phyloP scores from a whole-genome alignment of 2,113 vertebrate genomes.

The Mugil cephalus region DNA sequence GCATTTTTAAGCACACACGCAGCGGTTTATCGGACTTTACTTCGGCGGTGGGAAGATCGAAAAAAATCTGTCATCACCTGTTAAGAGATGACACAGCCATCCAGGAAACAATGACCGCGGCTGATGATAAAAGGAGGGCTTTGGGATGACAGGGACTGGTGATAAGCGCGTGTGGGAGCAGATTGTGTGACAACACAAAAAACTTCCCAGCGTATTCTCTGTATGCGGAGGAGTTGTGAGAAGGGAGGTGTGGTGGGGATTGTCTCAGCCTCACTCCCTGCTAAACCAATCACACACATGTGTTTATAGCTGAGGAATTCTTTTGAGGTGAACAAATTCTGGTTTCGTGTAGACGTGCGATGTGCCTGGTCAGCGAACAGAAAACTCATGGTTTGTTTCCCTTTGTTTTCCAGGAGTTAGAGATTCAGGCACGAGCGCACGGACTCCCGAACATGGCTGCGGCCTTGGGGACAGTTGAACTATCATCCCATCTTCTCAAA shows the following conservation, averaged over 20 bases:
- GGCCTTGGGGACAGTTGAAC: conserved; percentile 82
- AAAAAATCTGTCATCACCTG: conserved; percentile 10
- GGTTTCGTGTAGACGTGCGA: background rate
- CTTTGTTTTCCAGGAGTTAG: conserved; percentile 89
- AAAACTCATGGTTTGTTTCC: background rate
- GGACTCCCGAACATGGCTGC: conserved; percentile 89
- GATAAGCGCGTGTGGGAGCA: conserved; percentile 11
- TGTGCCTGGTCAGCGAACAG: background rate
- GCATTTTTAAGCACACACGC: background rate
- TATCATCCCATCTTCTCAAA: conserved; percentile 88
- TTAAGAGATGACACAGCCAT: conserved; percentile 15
- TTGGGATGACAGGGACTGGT: conserved; percentile 8
- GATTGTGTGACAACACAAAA: background rate
- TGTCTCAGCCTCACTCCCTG: background rate
- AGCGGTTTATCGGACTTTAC: background rate
- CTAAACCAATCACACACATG: too few species aligned
- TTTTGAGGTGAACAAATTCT: too few species aligned
- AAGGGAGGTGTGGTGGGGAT: conserved; percentile 17
- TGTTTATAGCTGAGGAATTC: too few species aligned
- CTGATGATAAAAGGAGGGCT: background rate
- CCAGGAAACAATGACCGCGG: conserved; percentile 15
- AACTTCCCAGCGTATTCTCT: conserved; percentile 13
- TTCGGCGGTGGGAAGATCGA: conserved; percentile 1
- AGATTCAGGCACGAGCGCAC: conserved; percentile 94
- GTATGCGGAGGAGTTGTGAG: conserved; percentile 13